These are phyloP conservation scores for Sebastiscus albofasciatus DNA, from an alignment of 2,797 vertebrate species.

Conservation along the genomic window DNA sequence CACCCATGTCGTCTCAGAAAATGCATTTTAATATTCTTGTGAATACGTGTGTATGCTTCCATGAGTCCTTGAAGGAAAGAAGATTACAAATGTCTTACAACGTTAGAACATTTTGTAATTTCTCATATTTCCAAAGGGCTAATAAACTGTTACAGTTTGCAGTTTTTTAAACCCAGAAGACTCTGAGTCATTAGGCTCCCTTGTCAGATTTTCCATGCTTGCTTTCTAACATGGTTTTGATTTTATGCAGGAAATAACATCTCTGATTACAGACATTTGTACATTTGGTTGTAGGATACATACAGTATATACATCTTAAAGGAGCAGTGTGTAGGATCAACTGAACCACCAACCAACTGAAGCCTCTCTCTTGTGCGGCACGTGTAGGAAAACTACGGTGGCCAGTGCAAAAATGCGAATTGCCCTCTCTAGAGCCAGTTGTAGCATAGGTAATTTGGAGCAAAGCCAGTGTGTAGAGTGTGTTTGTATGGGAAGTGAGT, in stretches of 20 bases:
- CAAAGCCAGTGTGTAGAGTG: not conserved
- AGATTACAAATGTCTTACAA: not conserved
- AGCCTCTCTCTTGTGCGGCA: not conserved
- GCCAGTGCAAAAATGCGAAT: not conserved
- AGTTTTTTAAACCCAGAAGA: constrained; percentile 4
- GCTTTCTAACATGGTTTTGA: not conserved
- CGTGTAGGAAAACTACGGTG: not conserved
- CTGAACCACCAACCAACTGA: not conserved
- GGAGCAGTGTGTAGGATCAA: not conserved
- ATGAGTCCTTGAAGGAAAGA: not conserved
- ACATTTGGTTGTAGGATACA: not conserved
- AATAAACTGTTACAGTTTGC: not conserved
- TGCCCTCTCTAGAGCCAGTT: not conserved
- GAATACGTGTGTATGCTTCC: not conserved
- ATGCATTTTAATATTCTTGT: constrained; percentile 9
- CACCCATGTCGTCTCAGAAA: constrained; percentile 6
- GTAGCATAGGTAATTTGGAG: not conserved
- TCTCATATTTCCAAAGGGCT: not conserved
- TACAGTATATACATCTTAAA: not conserved
- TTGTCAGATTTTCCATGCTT: not conserved
- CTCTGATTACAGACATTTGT: not conserved
- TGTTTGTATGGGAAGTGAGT: not conserved
- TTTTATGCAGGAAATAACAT: not conserved
- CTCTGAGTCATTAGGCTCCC: not conserved
- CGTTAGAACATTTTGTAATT: constrained; percentile 3